Conservation (phyloP, 1,140 invertebrate genomes). For the Lasioglossum albipes region DNA sequence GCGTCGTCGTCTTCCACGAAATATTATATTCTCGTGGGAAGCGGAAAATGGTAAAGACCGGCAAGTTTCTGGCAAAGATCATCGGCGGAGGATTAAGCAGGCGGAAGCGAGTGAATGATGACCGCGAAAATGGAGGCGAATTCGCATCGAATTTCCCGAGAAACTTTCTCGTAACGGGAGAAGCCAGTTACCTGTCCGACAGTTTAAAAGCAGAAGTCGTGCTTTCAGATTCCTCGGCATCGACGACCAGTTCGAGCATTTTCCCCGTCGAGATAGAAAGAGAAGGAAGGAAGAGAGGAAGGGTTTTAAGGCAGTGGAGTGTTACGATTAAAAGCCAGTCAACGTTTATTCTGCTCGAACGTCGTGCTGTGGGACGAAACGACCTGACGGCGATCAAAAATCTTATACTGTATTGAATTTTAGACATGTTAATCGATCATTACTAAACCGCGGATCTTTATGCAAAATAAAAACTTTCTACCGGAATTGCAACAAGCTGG, state of each 20-base stretch:
- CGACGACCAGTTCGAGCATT: not conserved
- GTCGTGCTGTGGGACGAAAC: too few relatives aligned
- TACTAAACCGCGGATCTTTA: too few relatives aligned
- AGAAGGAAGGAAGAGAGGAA: not conserved
- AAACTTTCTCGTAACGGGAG: not conserved
- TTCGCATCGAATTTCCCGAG: not conserved
- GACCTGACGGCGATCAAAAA: too few relatives aligned
- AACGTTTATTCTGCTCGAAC: not conserved
- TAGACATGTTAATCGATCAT: too few relatives aligned
- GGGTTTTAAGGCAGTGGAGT: not conserved
- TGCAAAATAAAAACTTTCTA: too few relatives aligned
- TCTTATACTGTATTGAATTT: too few relatives aligned
- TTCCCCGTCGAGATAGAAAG: not conserved
- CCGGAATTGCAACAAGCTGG: too few relatives aligned
- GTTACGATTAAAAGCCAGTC: not conserved
- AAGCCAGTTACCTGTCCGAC: too few relatives aligned
- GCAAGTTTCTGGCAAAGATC: not conserved
- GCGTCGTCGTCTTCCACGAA: too few relatives aligned
- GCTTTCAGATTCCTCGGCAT: too few relatives aligned
- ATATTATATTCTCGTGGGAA: not conserved
- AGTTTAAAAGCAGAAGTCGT: not conserved
- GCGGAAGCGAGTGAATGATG: not conserved
- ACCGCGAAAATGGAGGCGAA: not conserved
- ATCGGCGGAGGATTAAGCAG: not conserved
- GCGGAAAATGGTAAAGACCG: not conserved